Percentiles rank a stretch among this genome's conserved stretches.
Evolutionary conservation across 1,140 invertebrate species (phyloP).

Genomic region (Globodera rostochiensis): DNA sequence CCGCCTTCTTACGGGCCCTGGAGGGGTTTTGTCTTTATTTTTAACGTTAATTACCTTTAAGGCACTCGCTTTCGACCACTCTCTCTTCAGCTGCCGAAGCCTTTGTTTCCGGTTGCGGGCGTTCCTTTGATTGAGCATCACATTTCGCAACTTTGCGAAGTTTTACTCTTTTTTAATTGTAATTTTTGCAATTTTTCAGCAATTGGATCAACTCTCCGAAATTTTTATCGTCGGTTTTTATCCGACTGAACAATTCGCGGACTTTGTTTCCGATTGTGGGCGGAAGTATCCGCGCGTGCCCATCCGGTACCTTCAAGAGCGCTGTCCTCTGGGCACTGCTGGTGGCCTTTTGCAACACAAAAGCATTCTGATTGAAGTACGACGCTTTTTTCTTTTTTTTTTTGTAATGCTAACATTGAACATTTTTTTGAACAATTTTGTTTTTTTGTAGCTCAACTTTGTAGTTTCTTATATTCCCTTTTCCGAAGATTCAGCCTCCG

Average conservation of each 20-base stretch:
- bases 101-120: constrained; percentile 92
- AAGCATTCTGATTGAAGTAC: constrained; percentile 69
- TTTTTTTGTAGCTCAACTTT: background rate
- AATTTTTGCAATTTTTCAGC: constrained; percentile 37
- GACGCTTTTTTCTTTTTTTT: background rate
- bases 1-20: too few species aligned
- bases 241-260: constrained; percentile 75
- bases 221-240: constrained; percentile 93
- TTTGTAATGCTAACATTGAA: background rate
- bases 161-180: constrained; percentile 46
- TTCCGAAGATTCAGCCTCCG: constrained; percentile 72
- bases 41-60: constrained; percentile 66
- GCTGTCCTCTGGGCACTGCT: constrained; percentile 87
- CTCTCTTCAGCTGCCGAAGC: constrained; percentile 93
- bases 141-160: constrained; percentile 84
- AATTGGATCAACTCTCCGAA: constrained; percentile 77
- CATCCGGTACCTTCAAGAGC: constrained; percentile 87
- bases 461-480: constrained; percentile 59
- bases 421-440: background rate
- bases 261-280: constrained; percentile 52
- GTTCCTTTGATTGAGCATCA: constrained; percentile 92
- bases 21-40: background rate
- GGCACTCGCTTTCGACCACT: constrained; percentile 93
- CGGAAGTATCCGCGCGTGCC: constrained; percentile 47
- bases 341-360: constrained; percentile 94